Conservation (phyloP, 2,797 vertebrate species). For the Sciaenops ocellatus region DNA sequence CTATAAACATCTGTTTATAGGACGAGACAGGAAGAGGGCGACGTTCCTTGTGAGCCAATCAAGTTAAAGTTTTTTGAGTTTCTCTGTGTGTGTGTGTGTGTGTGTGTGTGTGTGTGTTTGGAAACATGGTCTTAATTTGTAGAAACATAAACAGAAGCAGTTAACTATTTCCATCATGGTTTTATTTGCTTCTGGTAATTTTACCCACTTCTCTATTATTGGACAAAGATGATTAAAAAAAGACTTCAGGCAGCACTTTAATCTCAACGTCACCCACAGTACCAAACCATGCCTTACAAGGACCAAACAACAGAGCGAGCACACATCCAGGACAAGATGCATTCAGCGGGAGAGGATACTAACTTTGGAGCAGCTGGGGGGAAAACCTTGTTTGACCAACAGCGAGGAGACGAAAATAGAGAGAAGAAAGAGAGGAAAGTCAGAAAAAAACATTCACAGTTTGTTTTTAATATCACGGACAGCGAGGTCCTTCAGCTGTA, state of each 20-base stretch:
- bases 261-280: not conserved
- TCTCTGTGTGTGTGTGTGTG: too few relatives aligned
- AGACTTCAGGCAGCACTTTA: not conserved
- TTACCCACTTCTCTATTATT: slow-evolving; percentile 6
- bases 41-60: too few relatives aligned
- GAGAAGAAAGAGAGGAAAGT: slow-evolving; percentile 7
- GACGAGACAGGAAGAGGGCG: not conserved
- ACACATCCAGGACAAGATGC: slow-evolving; percentile 53
- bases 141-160: not conserved
- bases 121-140: not conserved
- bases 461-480: not conserved
- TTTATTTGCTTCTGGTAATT: not conserved
- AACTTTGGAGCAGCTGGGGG: slow-evolving; percentile 92
- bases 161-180: not conserved
- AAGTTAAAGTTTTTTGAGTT: too few relatives aligned
- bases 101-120: too few relatives aligned
- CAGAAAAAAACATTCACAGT: slow-evolving; percentile 5
- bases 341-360: slow-evolving; percentile 84
- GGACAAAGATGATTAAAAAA: slow-evolving; percentile 11
- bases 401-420: slow-evolving; percentile 4
- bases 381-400: slow-evolving; percentile 87
- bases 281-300: slow-evolving; percentile 50
- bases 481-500: not conserved
- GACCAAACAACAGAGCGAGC: slow-evolving; percentile 38
- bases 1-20: too few relatives aligned